Evolutionary conservation across 2,888 invertebrate genomes (phyloP).

Genomic region (Seira sanloemensis): DNA sequence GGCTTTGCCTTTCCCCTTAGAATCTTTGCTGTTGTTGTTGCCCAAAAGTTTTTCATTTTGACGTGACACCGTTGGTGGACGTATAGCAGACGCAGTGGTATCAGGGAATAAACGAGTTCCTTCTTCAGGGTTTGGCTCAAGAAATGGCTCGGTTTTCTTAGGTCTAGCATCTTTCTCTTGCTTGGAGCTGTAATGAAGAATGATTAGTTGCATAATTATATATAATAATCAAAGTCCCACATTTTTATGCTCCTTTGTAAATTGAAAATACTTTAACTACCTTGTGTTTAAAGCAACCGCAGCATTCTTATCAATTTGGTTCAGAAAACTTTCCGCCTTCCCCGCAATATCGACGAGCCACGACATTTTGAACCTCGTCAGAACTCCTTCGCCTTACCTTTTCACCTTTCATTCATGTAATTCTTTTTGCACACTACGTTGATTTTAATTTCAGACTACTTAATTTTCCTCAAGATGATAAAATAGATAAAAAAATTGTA

Average conservation of each 20-base stretch:
- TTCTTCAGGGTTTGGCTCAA: not conserved
- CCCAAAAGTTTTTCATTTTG: not conserved
- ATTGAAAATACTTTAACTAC: not conserved
- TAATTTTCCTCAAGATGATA: no score
- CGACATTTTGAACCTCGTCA: slow-evolving; percentile 79
- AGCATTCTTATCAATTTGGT: slow-evolving; percentile 85
- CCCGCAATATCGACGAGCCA: slow-evolving; percentile 86
- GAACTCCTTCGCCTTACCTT: no score
- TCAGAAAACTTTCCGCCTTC: slow-evolving; percentile 85
- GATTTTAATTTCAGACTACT: no score
- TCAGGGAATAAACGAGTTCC: not conserved
- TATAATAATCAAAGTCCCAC: not conserved
- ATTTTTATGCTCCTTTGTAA: not conserved
- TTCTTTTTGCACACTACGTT: no score
- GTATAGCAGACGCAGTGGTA: not conserved
- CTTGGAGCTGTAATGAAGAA: not conserved
- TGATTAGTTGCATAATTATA: not conserved
- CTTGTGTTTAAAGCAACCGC: slow-evolving; percentile 79
- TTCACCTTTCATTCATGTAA: no score
- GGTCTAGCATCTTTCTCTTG: not conserved
- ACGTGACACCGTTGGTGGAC: not conserved
- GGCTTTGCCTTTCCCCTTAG: not conserved
- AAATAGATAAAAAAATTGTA: no score
- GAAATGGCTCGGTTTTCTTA: slow-evolving; percentile 2
- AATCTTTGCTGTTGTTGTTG: not conserved